Base-by-base conservation (phyloP, 2,888 invertebrate species). In the Cybosia mesomella region DNA sequence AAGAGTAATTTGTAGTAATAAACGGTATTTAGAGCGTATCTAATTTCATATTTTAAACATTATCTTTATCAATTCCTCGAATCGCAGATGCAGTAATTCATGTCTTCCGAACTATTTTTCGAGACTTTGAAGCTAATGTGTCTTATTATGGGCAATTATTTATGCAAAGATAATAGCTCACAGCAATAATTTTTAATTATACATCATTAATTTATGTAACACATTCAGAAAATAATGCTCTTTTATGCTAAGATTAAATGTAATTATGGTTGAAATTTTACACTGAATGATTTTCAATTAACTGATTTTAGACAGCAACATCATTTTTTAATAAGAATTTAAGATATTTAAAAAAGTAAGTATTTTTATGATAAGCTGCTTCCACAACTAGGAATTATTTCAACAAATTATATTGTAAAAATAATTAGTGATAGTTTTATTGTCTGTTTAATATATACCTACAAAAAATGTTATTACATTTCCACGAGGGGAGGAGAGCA, bases 21-120 rank as follows among this genome's bases (percentile, higher is more conserved):
- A 84, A 84, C 76, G 77, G 64, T 86, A 86, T 88, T 81, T 87
- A 83, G 90, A 89, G 86, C 89, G 88, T 89, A 82, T 84, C 88
- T 85, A 85, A 80, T 84, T 83, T 81, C 83, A 75, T 82, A 83
- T 84, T 85, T 83, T 80, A 84, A 85, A 83, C 82, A 82, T 85
- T 79, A 80, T 80, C 82, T 84, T 83, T 85, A 85, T 85, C 85
- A 84, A 86, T 84, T 85, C 81, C 82, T 80, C 79, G 81, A 83
- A 85, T 85, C 84, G 80, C 75, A 80, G 78, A 76, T 82, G 76
- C 84, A 82, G 82, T 81, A 81, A 81, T 78, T 80, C 80, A 74
- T 83, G 77, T 80, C 76, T 79, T 77, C 70, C 77, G 75, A 72
- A 77, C 75, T 71, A 70, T 73, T 82, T 83, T 75, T 73, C 55